Percentiles rank a stretch among this genome's conserved stretches.
Conservation (phyloP, 2,888 invertebrate genomes). For the Xestia xanthographa region DNA sequence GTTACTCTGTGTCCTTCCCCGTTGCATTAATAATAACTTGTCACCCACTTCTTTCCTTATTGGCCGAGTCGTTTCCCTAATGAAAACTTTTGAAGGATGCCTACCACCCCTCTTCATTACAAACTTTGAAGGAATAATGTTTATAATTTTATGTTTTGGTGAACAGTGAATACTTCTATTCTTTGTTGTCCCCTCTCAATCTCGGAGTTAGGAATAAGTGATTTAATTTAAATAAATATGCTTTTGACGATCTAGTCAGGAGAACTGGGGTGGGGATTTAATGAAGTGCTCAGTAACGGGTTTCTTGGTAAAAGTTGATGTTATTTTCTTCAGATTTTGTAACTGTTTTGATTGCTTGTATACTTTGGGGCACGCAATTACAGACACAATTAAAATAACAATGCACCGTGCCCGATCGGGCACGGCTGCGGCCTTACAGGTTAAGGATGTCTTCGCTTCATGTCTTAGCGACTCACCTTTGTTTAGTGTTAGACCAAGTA, state of each 20-base stretch:
- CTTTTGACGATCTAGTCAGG: constrained; percentile 33
- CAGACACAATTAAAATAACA: too few species aligned
- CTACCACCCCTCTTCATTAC: constrained; percentile 58
- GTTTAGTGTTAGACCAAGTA: too few species aligned
- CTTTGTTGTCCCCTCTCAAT: constrained; percentile 56
- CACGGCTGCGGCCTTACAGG: too few species aligned
- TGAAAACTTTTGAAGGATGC: constrained; percentile 68
- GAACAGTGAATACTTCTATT: constrained; percentile 62
- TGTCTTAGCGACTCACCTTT: too few species aligned
- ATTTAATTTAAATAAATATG: constrained; percentile 60
- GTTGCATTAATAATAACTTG: constrained; percentile 70
- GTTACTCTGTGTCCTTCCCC: constrained; percentile 40
- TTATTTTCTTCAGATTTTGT: not conserved
- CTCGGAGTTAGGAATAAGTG: constrained; percentile 51
- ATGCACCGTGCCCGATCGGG: too few species aligned
- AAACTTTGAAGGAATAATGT: constrained; percentile 68
- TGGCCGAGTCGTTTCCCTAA: constrained; percentile 65
- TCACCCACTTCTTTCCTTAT: constrained; percentile 67
- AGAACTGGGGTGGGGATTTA: not conserved
- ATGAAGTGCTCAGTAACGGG: constrained; percentile 15
- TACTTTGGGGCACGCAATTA: not conserved
- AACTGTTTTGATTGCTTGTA: not conserved
- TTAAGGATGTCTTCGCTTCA: too few species aligned
- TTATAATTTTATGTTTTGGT: constrained; percentile 66
- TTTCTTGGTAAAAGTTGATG: not conserved